phyloP scores from a whole-genome alignment of 1,140 invertebrate species.

The Pteromalus puparum region DNA sequence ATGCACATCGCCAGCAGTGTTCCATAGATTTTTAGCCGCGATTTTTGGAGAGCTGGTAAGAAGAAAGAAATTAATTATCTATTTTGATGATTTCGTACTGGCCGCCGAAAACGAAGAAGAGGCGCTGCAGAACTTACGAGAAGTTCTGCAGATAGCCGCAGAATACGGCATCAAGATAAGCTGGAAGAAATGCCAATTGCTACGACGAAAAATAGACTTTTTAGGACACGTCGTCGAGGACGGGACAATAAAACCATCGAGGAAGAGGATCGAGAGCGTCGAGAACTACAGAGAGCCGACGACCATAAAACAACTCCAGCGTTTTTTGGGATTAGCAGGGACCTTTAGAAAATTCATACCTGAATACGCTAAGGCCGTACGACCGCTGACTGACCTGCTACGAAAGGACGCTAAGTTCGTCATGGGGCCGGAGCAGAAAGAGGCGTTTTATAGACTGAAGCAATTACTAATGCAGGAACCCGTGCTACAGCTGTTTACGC shows the following conservation, averaged over 20 bases:
- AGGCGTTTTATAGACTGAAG: slow-evolving; percentile 35
- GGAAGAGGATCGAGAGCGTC: too few species aligned
- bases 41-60: too few species aligned
- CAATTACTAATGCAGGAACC: slow-evolving; percentile 18
- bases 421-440: too few species aligned
- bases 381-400: too few species aligned
- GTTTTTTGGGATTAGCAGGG: slow-evolving; percentile 51
- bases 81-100: too few species aligned
- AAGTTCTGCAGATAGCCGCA: slow-evolving; percentile 12
- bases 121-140: slow-evolving; percentile 29
- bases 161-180: slow-evolving; percentile 45
- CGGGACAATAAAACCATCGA: slow-evolving; percentile 30
- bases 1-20: too few species aligned
- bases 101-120: too few species aligned
- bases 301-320: slow-evolving; percentile 43
- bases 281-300: slow-evolving; percentile 41
- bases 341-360: slow-evolving; percentile 56
- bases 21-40: too few species aligned
- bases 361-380: slow-evolving; percentile 7
- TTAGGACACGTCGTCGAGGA: slow-evolving; percentile 35
- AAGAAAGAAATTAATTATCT: too few species aligned
- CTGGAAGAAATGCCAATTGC: slow-evolving; percentile 47
- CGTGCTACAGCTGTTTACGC: slow-evolving; percentile 46
- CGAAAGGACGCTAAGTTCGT: too few species aligned
- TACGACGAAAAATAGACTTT: slow-evolving; percentile 41